Conservation (phyloP, 2,113 vertebrate species). For the Dasypus novemcinctus region DNA sequence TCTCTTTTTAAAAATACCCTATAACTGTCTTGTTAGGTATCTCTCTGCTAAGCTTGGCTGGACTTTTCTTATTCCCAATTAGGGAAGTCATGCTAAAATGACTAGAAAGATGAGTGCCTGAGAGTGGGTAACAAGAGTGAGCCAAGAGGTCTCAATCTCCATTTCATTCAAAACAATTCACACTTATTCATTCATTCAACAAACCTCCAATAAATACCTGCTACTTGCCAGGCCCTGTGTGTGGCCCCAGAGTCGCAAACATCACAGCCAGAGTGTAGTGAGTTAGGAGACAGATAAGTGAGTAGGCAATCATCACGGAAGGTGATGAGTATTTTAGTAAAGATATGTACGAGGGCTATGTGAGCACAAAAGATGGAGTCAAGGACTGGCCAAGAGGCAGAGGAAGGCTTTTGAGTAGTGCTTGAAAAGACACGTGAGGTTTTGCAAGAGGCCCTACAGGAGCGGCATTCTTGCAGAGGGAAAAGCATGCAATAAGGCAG, state of each 20-base stretch:
- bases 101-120: background rate
- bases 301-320: background rate
- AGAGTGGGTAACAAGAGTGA: background rate
- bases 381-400: background rate
- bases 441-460: background rate
- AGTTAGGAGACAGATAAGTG: background rate
- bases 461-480: background rate
- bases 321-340: background rate
- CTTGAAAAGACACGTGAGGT: background rate
- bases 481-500: background rate
- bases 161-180: background rate
- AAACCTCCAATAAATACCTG: background rate
- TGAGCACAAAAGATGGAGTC: background rate
- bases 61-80: constrained; percentile 4
- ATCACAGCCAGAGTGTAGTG: background rate
- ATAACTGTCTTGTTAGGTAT: background rate
- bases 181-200: background rate
- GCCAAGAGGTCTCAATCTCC: background rate
- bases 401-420: background rate
- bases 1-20: background rate
- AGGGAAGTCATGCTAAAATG: background rate
- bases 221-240: background rate
- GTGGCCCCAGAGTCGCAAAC: background rate
- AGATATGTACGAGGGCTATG: background rate
- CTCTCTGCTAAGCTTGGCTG: background rate